phyloP scores from a whole-genome alignment of 2,113 vertebrate genomes.

The Stigmatopora nigra region DNA sequence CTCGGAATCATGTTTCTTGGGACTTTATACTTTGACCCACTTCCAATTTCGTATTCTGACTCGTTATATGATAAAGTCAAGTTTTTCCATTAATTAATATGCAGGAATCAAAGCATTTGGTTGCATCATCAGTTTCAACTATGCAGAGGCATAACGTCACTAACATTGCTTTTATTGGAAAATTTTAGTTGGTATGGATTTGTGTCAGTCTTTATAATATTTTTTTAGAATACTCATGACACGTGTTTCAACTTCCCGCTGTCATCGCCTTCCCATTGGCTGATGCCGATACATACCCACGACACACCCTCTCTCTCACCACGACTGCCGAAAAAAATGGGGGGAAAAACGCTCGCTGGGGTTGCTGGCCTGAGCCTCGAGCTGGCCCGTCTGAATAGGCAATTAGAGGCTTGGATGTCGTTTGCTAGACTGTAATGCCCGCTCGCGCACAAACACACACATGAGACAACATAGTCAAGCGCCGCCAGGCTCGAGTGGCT shows the following conservation, averaged over 20 bases:
- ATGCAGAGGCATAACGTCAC: not conserved
- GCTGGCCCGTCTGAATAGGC: slow-evolving; percentile 28
- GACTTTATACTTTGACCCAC: no score
- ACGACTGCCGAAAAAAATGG: not conserved
- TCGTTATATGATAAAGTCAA: no score
- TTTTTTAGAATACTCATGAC: slow-evolving; percentile 21
- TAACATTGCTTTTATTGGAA: no score
- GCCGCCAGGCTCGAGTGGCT: not conserved
- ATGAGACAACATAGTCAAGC: not conserved
- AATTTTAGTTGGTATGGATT: no score
- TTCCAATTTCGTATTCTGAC: no score
- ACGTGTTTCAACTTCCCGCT: slow-evolving; percentile 40
- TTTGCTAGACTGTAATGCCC: slow-evolving; percentile 10
- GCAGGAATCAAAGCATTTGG: no score
- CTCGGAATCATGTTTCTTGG: no score
- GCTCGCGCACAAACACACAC: not conserved
- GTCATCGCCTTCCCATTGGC: slow-evolving; percentile 37
- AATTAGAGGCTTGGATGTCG: slow-evolving; percentile 46
- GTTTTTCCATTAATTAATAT: no score
- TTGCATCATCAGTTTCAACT: no score
- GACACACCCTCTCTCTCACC: slow-evolving; percentile 38
- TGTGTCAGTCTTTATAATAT: not conserved
- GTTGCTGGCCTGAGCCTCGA: slow-evolving; percentile 31
- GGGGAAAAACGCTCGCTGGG: slow-evolving; percentile 23
- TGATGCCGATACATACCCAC: slow-evolving; percentile 41